Conservation (phyloP, 2,888 invertebrate species). For the Cabera pusaria region DNA sequence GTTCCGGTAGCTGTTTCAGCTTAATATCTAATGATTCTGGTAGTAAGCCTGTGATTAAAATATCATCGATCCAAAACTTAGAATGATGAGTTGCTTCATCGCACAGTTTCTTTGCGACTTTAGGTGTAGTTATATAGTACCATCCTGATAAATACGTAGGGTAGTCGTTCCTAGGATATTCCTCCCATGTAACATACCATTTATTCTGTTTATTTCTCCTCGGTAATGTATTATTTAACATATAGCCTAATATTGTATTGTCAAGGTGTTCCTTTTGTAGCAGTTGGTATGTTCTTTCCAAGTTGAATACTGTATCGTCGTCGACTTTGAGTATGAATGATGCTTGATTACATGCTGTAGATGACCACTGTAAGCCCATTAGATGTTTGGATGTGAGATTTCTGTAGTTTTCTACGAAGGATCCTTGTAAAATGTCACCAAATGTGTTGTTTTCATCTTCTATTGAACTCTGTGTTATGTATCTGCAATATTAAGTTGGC, state of each 20-base stretch:
- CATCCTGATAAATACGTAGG: constrained; percentile 92
- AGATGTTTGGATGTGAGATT: constrained; percentile 93
- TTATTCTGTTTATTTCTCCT: constrained; percentile 87
- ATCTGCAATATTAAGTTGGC: constrained; percentile 46
- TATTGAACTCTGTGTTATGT: constrained; percentile 81
- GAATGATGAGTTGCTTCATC: constrained; percentile 77
- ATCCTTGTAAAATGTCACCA: constrained; percentile 89
- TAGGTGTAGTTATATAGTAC: constrained; percentile 90
- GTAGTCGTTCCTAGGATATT: constrained; percentile 85
- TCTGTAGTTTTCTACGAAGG: constrained; percentile 89
- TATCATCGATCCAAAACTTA: constrained; percentile 97
- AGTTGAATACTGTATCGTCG: constrained; percentile 90
- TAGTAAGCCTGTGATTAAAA: constrained; percentile 92
- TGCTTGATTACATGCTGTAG: constrained; percentile 82
- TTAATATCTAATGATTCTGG: constrained; percentile 82
- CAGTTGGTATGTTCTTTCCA: constrained; percentile 73
- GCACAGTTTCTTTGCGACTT: constrained; percentile 83
- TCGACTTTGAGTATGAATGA: constrained; percentile 91
- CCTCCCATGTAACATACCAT: constrained; percentile 89
- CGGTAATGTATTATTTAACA: constrained; percentile 85
- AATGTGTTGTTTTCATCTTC: constrained; percentile 85
- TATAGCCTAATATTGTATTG: constrained; percentile 84
- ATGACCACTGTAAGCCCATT: constrained; percentile 91
- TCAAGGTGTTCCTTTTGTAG: constrained; percentile 39
- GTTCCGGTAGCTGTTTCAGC: constrained; percentile 79